phyloP scores from a whole-genome alignment of 2,797 vertebrate species.

The Betta splendens region DNA sequence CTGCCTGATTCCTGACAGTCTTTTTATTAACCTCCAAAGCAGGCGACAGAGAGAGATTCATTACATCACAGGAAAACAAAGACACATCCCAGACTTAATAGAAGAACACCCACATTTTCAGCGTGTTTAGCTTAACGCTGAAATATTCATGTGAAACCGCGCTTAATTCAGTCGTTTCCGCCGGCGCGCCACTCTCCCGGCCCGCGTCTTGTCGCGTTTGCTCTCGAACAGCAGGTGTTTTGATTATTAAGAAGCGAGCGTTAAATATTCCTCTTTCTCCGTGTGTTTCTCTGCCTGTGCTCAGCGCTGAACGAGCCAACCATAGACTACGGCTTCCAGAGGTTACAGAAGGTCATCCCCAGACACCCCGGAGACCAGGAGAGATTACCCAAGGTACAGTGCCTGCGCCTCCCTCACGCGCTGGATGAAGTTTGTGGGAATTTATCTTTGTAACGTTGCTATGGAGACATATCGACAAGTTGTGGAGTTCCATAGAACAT shows the following conservation, averaged over 20 bases:
- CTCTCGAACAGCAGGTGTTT: slow-evolving; percentile 45
- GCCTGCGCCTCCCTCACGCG: slow-evolving; percentile 49
- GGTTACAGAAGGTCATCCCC: slow-evolving; percentile 99
- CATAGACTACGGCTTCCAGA: slow-evolving; percentile 99
- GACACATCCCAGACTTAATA: slow-evolving; percentile 71
- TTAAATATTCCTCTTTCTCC: slow-evolving; percentile 20
- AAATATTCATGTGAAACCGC: slow-evolving; percentile 61
- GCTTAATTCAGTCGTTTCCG: slow-evolving; percentile 56
- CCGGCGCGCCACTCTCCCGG: slow-evolving; percentile 29
- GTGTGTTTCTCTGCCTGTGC: slow-evolving; percentile 53
- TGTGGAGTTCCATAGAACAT: slow-evolving; percentile 63
- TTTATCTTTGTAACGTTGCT: slow-evolving; percentile 47
- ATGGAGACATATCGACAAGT: slow-evolving; percentile 56
- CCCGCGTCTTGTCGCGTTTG: slow-evolving; percentile 24
- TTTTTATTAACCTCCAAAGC: slow-evolving; percentile 86
- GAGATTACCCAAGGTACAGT: slow-evolving; percentile 95
- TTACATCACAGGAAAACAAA: slow-evolving; percentile 81
- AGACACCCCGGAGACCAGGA: slow-evolving; percentile 97
- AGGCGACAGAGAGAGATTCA: slow-evolving; percentile 85
- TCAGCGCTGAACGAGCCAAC: slow-evolving; percentile 96
- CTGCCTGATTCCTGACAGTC: slow-evolving; percentile 82
- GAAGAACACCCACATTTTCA: slow-evolving; percentile 72
- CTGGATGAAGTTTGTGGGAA: slow-evolving; percentile 44
- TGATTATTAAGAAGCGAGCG: slow-evolving; percentile 51
- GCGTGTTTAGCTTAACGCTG: slow-evolving; percentile 62